A percentile compares a stretch with the other conserved stretches of the same genome.
Evolutionary conservation across 2,888 invertebrate genomes (phyloP).

Genomic region (Scotopteryx bipunctaria): DNA sequence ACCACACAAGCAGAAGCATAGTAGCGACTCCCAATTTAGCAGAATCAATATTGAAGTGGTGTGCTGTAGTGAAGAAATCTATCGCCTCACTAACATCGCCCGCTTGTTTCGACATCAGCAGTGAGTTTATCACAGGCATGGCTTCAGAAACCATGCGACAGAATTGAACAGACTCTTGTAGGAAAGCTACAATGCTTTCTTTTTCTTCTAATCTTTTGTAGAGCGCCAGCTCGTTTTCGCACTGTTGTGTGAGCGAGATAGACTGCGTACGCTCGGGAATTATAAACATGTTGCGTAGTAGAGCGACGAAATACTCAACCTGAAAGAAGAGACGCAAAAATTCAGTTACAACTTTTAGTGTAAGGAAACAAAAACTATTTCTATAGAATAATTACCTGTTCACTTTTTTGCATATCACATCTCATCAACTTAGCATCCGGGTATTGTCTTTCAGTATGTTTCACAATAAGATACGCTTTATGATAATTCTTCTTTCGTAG

Average conservation of each 20-base stretch:
- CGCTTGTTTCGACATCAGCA: slow-evolving; percentile 88
- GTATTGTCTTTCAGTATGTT: slow-evolving; percentile 73
- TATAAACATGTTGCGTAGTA: slow-evolving; percentile 71
- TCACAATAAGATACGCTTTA: slow-evolving; percentile 78
- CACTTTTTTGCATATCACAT: slow-evolving; percentile 75
- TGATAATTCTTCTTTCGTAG: slow-evolving; percentile 75
- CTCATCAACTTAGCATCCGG: slow-evolving; percentile 74
- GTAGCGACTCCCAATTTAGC: slow-evolving; percentile 88
- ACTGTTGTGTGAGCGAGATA: slow-evolving; percentile 61
- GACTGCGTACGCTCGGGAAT: slow-evolving; percentile 65
- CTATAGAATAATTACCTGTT: slow-evolving; percentile 60
- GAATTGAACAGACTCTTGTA: slow-evolving; percentile 86
- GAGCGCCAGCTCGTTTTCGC: slow-evolving; percentile 70
- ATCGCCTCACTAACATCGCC: slow-evolving; percentile 95
- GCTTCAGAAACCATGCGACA: slow-evolving; percentile 71
- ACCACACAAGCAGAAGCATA: slow-evolving; percentile 91
- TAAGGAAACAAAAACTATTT: not conserved
- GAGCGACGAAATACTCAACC: slow-evolving; percentile 73
- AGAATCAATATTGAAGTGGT: slow-evolving; percentile 89
- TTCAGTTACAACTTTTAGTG: not conserved
- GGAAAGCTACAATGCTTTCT: slow-evolving; percentile 87
- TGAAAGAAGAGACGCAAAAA: slow-evolving; percentile 44
- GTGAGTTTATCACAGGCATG: slow-evolving; percentile 85
- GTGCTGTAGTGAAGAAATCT: slow-evolving; percentile 92
- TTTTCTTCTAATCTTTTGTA: slow-evolving; percentile 83